Percentiles rank a stretch among this genome's conserved stretches.
phyloP scores from a whole-genome alignment of 2,113 vertebrate genomes.

The Cyprinodon variegatus region DNA sequence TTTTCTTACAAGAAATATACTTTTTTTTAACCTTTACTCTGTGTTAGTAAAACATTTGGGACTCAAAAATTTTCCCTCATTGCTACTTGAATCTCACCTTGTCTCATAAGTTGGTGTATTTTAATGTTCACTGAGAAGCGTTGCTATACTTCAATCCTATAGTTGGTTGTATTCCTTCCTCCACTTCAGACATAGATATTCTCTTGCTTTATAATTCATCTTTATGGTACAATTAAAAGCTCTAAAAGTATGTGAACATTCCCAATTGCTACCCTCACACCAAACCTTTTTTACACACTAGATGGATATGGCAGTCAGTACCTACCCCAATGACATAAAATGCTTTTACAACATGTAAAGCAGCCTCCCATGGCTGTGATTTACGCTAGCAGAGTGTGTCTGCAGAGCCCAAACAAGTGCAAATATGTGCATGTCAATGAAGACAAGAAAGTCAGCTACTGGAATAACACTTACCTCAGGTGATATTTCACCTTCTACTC shows the following conservation, averaged over 20 bases:
- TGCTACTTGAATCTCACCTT: neutral
- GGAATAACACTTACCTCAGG: conserved; percentile 67
- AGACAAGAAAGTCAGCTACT: conserved; percentile 49
- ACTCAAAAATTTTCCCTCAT: neutral
- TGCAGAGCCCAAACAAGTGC: neutral
- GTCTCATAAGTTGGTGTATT: neutral
- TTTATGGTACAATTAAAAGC: conserved; percentile 23
- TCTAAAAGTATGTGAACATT: conserved; percentile 1
- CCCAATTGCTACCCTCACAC: neutral
- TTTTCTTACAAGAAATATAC: too few species aligned
- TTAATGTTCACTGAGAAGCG: neutral
- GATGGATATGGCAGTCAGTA: conserved; percentile 6
- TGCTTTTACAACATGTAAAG: conserved; percentile 7
- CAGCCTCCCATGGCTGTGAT: conserved; percentile 16
- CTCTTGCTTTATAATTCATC: conserved; percentile 28
- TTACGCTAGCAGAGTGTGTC: conserved; percentile 22
- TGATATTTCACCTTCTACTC: conserved; percentile 62
- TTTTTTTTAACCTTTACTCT: too few species aligned
- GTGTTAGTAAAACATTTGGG: neutral
- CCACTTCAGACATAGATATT: conserved; percentile 22
- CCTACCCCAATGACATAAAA: conserved; percentile 13
- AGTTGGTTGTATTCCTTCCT: too few species aligned
- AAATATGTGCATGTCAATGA: conserved; percentile 25
- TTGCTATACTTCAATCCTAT: too few species aligned
- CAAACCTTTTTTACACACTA: neutral